Evolutionary conservation across 2,888 invertebrate genomes (phyloP), one percentile per base, ranked within the genome.

Genomic region (Cancer borealis): DNA sequence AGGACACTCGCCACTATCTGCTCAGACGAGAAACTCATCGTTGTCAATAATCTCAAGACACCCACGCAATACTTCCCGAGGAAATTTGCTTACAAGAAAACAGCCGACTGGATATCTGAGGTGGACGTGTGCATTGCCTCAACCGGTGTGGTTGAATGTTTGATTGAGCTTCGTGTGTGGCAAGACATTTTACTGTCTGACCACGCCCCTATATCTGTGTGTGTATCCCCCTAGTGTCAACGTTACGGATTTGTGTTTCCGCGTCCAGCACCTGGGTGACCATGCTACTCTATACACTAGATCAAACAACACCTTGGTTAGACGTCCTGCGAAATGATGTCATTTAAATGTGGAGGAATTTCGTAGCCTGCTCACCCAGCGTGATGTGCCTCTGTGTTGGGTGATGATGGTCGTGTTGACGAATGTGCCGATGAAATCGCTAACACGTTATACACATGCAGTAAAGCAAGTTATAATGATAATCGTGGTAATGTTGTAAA

Each of bases 301-400:
- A n/a, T 88, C 88, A 45, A 46, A 10, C 30, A 46, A 45, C 12
- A 45, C 30, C 45, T 46, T 88, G 88, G 88, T 46, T 46, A 88
- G 12, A 30, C 88, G 46, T 10, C 88, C 46, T 10, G 17, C n/a
- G 21, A 88, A 88, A 14, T 46, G 45, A 8, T 46, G 21, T 45
- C 12, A 88, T 47, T 21, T 88, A 21, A 88, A 88, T 88, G 88
- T 88, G 10, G 30, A 88, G 2, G 45, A 46, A 17, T 88, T 88
- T 47, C 88, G 39, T 88, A 47, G 21, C 88, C 10, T 88, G 17
- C 45, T 46, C 88, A 88, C 88, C 88, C 88, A 88, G 88, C 45
- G 47, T 45, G 88, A 88, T 39, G 47, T 45, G 88, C 88, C 45
- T 47, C 5, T n/a, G 49, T 88, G 30, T 47, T 88, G 21, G 14